phyloP scores from a whole-genome alignment of 1,140 invertebrate species.

The Pseudomyrmex pallidus region DNA sequence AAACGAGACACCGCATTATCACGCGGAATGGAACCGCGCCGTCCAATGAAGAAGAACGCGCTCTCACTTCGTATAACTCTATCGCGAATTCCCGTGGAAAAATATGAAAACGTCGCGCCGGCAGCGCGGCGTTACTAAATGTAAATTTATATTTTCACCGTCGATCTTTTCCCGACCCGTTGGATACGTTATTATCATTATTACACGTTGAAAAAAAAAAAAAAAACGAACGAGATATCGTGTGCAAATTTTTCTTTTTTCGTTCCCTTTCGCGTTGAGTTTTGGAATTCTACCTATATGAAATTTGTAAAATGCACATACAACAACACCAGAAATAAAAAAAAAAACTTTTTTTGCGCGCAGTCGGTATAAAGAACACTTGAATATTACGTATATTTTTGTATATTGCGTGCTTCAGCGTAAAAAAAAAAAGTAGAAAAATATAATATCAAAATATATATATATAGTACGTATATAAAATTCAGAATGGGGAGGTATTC shows the following conservation, averaged over 20 bases:
- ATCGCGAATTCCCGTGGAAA: not conserved
- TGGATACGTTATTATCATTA: not conserved
- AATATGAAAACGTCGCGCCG: conserved; percentile 27
- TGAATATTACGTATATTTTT: too few species aligned
- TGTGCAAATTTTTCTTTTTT: too few species aligned
- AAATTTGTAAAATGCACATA: too few species aligned
- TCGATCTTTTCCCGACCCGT: not conserved
- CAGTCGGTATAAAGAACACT: too few species aligned
- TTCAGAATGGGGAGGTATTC: not conserved
- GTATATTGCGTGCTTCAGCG: too few species aligned
- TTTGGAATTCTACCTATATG: too few species aligned
- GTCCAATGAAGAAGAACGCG: conserved; percentile 39
- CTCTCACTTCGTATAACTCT: not conserved
- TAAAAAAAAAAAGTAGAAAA: too few species aligned
- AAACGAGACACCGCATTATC: conserved; percentile 57
- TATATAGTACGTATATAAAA: too few species aligned
- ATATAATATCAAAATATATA: too few species aligned
- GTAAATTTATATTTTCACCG: not conserved
- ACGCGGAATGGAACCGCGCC: conserved; percentile 38
- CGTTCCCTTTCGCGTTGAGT: too few species aligned
- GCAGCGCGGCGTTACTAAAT: not conserved
- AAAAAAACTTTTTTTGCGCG: too few species aligned
- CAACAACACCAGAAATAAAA: too few species aligned
- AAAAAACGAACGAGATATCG: not conserved
- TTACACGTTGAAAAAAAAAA: not conserved